Evolutionary conservation across 2,797 vertebrate species (phyloP), one percentile per base, ranked within the genome.

Genomic region (Pagetopsis macropterus): DNA sequence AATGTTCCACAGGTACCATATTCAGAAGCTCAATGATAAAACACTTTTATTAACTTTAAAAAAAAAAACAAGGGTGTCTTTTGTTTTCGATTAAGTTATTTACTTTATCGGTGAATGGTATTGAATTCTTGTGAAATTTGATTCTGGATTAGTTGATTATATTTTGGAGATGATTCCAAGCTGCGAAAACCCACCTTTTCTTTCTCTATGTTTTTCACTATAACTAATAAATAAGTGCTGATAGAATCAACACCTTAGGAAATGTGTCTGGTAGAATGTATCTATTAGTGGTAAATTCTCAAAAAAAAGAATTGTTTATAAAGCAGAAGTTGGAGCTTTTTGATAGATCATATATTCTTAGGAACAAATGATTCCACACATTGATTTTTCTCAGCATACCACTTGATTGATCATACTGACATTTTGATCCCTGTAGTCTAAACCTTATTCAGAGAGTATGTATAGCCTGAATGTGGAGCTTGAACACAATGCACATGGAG

Each of bases 41-140:
- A 41, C 31, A 16, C 44, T 37, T 33, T 2, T 0, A 50, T 37
- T 60, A 8, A 2, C 14, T 11, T 52, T 31, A n/a, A 1, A 50
- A 52, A 44, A 48, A 17, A 2, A 3, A 52, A 8, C 1, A 9
- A 0, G 1, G 0, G 23, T n/a, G 44, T 44, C 5, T 56, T 27
- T 59, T 51, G 23, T 62, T 70, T 57, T 49, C 2, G 3, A 19
- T 7, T 1, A 4, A 14, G 37, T 62, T 71, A 40, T 67, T 80
- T 11, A 40, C 21, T 52, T 7, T 4, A 19, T 4, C 5, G 63
- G 15, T 58, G 10, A 49, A 23, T 11, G 6, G 8, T 41, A 33
- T 27, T 41, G 21, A 58, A 0, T 43, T 31, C 41, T 8, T 55
- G 17, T 33, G 2, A 70, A 60, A 44, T 55, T 9, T 48, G 15